A percentile compares a stretch with the other conserved stretches of the same genome.
phyloP scores from a whole-genome alignment of 2,888 invertebrate genomes.

The Lydus trimaculatus region DNA sequence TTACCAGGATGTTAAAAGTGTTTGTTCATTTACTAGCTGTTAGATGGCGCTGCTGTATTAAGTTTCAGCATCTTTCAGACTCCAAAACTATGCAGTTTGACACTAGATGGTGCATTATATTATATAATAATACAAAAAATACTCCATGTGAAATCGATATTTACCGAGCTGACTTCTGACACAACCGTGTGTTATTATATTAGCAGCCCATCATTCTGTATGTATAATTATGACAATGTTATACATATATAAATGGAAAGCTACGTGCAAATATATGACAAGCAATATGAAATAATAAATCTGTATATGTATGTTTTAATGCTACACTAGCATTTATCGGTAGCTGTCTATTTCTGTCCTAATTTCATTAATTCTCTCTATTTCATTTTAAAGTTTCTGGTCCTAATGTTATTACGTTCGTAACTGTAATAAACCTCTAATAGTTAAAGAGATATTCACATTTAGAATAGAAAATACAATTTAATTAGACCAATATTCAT shows the following conservation, averaged over 20 bases:
- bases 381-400: neutral
- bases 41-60: neutral
- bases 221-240: slow-evolving; percentile 9
- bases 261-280: neutral
- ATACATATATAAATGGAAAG: slow-evolving; percentile 19
- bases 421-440: neutral
- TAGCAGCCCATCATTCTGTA: neutral
- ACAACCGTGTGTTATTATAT: neutral
- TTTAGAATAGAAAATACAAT: neutral
- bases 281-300: slow-evolving; percentile 2
- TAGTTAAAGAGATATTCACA: neutral
- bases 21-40: neutral
- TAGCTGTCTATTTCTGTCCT: neutral
- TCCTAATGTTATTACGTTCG: neutral
- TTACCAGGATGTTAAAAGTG: too few species aligned
- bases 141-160: slow-evolving; percentile 22
- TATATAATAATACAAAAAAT: neutral
- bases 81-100: neutral
- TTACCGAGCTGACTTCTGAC: slow-evolving; percentile 7
- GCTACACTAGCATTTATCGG: neutral
- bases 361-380: neutral
- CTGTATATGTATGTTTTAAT: slow-evolving; percentile 6
- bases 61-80: neutral
- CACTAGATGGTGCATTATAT: neutral
- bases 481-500: neutral